phyloP scores from a whole-genome alignment of 2,888 invertebrate genomes.

The Agrochola lota region DNA sequence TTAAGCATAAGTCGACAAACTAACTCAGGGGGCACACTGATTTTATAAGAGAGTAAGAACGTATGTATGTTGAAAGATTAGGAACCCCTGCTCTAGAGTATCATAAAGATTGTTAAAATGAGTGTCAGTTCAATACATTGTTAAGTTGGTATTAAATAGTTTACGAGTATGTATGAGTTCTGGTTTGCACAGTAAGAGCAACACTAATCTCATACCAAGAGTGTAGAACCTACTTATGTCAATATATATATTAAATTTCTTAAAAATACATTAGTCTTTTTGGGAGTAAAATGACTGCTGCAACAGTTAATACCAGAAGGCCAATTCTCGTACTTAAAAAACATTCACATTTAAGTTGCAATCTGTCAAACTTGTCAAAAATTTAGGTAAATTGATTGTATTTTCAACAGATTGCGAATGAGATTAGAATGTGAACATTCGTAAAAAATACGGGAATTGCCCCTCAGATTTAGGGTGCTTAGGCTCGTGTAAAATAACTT shows the following conservation, averaged over 20 bases:
- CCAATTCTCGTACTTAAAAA: too few relatives aligned
- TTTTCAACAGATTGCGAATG: too few relatives aligned
- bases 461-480: background rate
- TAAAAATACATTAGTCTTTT: background rate
- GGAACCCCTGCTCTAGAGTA: background rate
- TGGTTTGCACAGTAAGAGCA: background rate
- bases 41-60: too few relatives aligned
- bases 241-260: too few relatives aligned
- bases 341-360: too few relatives aligned
- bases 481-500: conserved; percentile 63
- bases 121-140: background rate
- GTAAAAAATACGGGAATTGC: too few relatives aligned
- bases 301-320: background rate
- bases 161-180: background rate
- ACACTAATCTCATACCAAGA: background rate
- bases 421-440: too few relatives aligned
- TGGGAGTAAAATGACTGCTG: background rate
- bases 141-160: background rate
- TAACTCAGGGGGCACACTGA: too few relatives aligned
- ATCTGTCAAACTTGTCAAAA: too few relatives aligned
- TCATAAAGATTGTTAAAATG: background rate
- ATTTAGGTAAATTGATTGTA: too few relatives aligned
- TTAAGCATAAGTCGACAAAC: too few relatives aligned
- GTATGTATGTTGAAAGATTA: background rate
- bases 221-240: background rate